A percentile compares a stretch with the other conserved stretches of the same genome.
phyloP scores from a whole-genome alignment of 2,888 invertebrate genomes.

The Melinopterus prodromus region DNA sequence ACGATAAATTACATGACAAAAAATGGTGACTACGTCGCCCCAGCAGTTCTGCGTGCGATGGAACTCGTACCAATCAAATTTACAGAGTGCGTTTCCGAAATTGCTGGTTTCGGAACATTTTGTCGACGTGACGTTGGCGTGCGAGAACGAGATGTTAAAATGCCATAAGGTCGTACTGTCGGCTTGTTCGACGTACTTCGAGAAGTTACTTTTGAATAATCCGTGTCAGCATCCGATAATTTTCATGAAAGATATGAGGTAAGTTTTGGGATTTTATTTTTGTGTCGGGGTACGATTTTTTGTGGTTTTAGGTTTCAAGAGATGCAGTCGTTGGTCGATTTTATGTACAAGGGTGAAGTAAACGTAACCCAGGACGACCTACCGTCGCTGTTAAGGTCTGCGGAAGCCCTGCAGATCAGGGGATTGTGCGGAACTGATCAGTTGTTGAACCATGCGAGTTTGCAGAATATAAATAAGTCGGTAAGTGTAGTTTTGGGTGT shows the following conservation, averaged over 20 bases:
- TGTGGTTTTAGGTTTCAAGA: slow-evolving; percentile 72
- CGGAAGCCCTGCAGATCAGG: slow-evolving; percentile 83
- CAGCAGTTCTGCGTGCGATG: slow-evolving; percentile 80
- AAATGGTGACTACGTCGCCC: slow-evolving; percentile 54
- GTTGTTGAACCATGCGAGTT: slow-evolving; percentile 57
- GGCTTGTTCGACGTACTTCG: slow-evolving; percentile 86
- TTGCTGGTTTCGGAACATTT: slow-evolving; percentile 81
- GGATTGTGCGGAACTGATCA: slow-evolving; percentile 67
- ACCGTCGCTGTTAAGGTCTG: slow-evolving; percentile 82
- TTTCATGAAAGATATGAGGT: slow-evolving; percentile 84
- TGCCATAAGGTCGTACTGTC: slow-evolving; percentile 89
- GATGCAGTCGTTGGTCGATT: slow-evolving; percentile 86
- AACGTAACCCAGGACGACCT: slow-evolving; percentile 87
- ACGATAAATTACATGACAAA: slow-evolving; percentile 7
- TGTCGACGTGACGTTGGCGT: slow-evolving; percentile 88
- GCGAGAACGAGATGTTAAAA: slow-evolving; percentile 84
- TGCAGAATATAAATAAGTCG: slow-evolving; percentile 51
- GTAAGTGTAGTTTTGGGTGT: neutral
- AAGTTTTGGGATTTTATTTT: slow-evolving; percentile 42
- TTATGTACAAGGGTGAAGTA: slow-evolving; percentile 91
- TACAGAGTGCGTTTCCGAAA: slow-evolving; percentile 80
- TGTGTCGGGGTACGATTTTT: slow-evolving; percentile 5
- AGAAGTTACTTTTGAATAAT: slow-evolving; percentile 80
- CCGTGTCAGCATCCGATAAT: slow-evolving; percentile 88
- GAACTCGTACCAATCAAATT: slow-evolving; percentile 84